Percentiles rank a stretch among this genome's conserved stretches.
Evolutionary conservation across 2,797 vertebrate species (phyloP).

Genomic region (Poecile montanus): DNA sequence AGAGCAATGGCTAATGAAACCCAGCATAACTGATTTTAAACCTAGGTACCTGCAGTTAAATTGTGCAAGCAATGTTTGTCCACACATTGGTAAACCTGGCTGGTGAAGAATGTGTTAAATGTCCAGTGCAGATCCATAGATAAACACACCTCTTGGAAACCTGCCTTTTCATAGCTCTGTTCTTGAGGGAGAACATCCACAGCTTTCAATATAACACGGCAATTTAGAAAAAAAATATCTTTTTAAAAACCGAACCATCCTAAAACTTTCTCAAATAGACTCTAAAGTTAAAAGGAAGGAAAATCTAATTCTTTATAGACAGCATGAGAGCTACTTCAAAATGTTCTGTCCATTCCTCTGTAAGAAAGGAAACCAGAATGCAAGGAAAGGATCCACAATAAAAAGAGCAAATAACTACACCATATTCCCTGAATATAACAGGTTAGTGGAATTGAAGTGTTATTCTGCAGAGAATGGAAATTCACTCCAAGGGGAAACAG

Average conservation of each 20-base stretch:
- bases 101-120: conserved; percentile 30
- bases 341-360: background rate
- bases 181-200: background rate
- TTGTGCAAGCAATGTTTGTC: background rate
- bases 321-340: background rate
- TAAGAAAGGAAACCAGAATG: background rate
- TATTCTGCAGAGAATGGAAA: conserved; percentile 17
- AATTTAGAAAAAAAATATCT: background rate
- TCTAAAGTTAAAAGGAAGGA: background rate
- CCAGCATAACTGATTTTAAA: background rate
- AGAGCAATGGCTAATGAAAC: background rate
- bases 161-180: conserved; percentile 28
- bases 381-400: background rate
- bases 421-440: background rate
- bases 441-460: background rate
- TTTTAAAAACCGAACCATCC: background rate
- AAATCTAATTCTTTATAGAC: conserved; percentile 17
- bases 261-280: background rate
- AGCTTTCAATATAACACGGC: background rate
- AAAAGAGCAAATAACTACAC: background rate
- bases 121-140: conserved; percentile 46
- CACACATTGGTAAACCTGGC: background rate
- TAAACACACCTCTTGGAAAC: conserved; percentile 12
- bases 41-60: background rate
- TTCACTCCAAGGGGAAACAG: background rate